Base-by-base conservation (phyloP, 37 sponge, comb jelly and placozoan species). In the Petrosia ficiformis region DNA sequence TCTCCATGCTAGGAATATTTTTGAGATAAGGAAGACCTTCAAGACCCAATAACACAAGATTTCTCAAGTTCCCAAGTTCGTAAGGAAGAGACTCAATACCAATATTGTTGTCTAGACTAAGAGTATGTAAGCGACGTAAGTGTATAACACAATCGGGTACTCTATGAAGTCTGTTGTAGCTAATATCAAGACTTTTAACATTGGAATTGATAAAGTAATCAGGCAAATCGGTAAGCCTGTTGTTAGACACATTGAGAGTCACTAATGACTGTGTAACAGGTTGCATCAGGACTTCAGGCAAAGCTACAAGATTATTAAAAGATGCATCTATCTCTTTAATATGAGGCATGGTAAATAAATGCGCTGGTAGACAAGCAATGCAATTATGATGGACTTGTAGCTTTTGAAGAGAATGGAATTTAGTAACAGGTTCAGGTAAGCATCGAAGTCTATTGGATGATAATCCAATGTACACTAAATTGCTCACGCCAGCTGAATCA, bases 301-400 rank as follows among this genome's bases (percentile, higher is more conserved):
- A 57, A 4, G 77, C 24, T 3, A 43, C 60, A 8, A 90, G 75
- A 3, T 1, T 3, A 65, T 90, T 90, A 52, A 76, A 71, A 0
- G 90, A 80, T 35, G 84, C 34, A 29, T 84, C 80, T 36, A 90
- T 75, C 24, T 77, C 70, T 38, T 77, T 29, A 14, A 90, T 29
- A 21, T 21, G 11, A 14, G 85, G 82, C 29, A 90, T 57, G n/a
- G 40, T 34, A 35, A 90, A 76, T 5, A 90, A 59, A 33, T 76
- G 74, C 32, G 77, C 14, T 0, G 81, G 77, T 0, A 90, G 67
- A 40, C 41, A 35, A 4, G 80, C 59, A 34, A 86, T 29, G 28
- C 78, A 8, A 29, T 86, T 86, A 31, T 59, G 70, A 28, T 68
- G 75, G 10, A 86, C 31, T 24, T 86, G 86, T 4, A 86, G 76